These are phyloP conservation scores for Colletes gigas DNA, from an alignment of 1,140 invertebrate species.

Conservation along the genomic window DNA sequence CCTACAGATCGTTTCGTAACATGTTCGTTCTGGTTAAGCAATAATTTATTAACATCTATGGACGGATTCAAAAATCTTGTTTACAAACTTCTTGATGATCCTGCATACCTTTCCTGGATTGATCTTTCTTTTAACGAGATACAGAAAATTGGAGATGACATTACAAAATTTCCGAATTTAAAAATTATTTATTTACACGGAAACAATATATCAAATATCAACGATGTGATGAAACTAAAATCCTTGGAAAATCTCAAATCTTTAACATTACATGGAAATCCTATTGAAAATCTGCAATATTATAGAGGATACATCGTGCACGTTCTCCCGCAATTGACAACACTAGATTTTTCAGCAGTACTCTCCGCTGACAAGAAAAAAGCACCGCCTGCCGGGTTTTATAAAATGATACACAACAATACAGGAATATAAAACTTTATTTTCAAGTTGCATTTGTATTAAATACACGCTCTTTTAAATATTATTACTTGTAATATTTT, in stretches of 20 bases:
- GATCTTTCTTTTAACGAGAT: slow-evolving; percentile 83
- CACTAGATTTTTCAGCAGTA: slow-evolving; percentile 80
- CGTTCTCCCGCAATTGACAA: slow-evolving; percentile 79
- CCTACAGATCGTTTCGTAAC: slow-evolving; percentile 77
- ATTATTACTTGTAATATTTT: slow-evolving; percentile 53
- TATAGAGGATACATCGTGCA: slow-evolving; percentile 80
- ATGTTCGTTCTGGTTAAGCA: slow-evolving; percentile 81
- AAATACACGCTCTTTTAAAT: slow-evolving; percentile 41
- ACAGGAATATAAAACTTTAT: slow-evolving; percentile 65
- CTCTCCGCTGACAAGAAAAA: slow-evolving; percentile 68
- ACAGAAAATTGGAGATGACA: slow-evolving; percentile 76
- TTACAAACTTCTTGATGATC: slow-evolving; percentile 74
- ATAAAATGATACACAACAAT: slow-evolving; percentile 57
- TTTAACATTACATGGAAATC: slow-evolving; percentile 82
- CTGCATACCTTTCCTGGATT: slow-evolving; percentile 79
- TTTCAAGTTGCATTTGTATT: slow-evolving; percentile 46
- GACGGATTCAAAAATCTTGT: slow-evolving; percentile 74
- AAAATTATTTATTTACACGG: slow-evolving; percentile 81
- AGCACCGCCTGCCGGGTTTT: slow-evolving; percentile 69
- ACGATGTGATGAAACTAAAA: slow-evolving; percentile 76
- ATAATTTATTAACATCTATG: slow-evolving; percentile 79
- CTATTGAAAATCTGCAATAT: slow-evolving; percentile 76
- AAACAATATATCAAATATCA: slow-evolving; percentile 79
- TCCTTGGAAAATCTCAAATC: slow-evolving; percentile 76
- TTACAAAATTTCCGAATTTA: slow-evolving; percentile 72